Evolutionary conservation across 2,113 vertebrate species (phyloP).

Genomic region (Cebus imitator): DNA sequence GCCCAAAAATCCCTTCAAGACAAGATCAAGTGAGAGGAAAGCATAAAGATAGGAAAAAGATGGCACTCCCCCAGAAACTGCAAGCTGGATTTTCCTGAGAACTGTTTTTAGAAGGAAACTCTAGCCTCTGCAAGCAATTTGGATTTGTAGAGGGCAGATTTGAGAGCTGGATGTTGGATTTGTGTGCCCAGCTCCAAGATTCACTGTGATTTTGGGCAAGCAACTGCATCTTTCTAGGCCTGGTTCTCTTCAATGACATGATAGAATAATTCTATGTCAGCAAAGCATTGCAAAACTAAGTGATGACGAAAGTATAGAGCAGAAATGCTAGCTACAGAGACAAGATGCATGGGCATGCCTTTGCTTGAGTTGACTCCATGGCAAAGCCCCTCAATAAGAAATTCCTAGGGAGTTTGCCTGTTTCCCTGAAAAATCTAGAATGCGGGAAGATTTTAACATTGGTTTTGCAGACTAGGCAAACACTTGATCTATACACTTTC

Average conservation of each 20-base stretch:
- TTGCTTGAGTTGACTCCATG: background rate
- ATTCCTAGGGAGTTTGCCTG: background rate
- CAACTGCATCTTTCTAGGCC: background rate
- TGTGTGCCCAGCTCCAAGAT: background rate
- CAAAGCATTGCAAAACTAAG: background rate
- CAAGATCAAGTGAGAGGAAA: background rate
- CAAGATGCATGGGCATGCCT: accelerated
- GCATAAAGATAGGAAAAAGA: background rate
- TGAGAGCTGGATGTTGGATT: background rate
- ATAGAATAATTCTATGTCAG: background rate
- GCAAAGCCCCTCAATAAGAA: background rate
- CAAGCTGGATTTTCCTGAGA: background rate
- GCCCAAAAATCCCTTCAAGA: background rate
- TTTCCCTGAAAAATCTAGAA: background rate
- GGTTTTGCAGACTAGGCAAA: background rate
- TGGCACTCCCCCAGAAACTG: background rate
- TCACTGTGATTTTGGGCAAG: background rate
- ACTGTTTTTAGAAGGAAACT: background rate
- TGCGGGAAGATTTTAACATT: background rate
- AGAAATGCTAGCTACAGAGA: background rate
- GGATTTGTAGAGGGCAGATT: too few relatives aligned
- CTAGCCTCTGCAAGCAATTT: background rate
- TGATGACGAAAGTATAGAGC: background rate
- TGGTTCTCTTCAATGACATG: background rate
- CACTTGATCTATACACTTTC: background rate